Base-by-base conservation (phyloP, 2,888 invertebrate genomes). In the Leptinotarsa haldemani region DNA sequence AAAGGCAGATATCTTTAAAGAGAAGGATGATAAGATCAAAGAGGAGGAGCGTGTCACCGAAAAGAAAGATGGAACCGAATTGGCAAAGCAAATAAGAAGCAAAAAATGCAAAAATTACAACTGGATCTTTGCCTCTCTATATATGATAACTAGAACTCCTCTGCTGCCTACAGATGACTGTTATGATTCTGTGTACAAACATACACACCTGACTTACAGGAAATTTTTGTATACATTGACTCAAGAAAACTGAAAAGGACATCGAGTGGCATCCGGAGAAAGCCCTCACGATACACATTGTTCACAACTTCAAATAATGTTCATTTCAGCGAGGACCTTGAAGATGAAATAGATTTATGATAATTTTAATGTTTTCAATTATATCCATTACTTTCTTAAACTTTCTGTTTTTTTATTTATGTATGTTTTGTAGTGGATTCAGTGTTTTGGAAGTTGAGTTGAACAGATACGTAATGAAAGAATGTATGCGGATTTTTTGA, bases 191-290 rank as follows among this genome's bases (percentile, higher is more conserved):
- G 89, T 1, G 90, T 91, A 76, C 89, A 90, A 75, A 89, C 89
- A 71, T 90, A 90, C 85, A 90, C 90, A 3, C 92, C 93, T 1
- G 92, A 94, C 89, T 88, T 94, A 75, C 87, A 89, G 71, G 90
- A 90, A 76, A 90, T 94, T 65, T 94, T 94, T 88, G 91, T 92
- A 52, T 87, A 88, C 76, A 93, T 94, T 78, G 92, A 93, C 85
- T 90, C 91, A 66, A 88, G 88, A 65, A 88, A 90, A 56, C 88
- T 94, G 81, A 91, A 92, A 85, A 89, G 94, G 58, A 93, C 93
- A 53, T 94, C 94, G 0, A 93, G 93, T 81, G 94, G 93, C 61
- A 89, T 92, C 70, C 94, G 94, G 94, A 90, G 91, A 79, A 92
- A 92, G 13, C 93, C 94, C 64, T 93, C 93, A 1, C 87, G 91